Evolutionary conservation across 1,140 invertebrate genomes (phyloP).

Genomic region (Bombyx mandarina): DNA sequence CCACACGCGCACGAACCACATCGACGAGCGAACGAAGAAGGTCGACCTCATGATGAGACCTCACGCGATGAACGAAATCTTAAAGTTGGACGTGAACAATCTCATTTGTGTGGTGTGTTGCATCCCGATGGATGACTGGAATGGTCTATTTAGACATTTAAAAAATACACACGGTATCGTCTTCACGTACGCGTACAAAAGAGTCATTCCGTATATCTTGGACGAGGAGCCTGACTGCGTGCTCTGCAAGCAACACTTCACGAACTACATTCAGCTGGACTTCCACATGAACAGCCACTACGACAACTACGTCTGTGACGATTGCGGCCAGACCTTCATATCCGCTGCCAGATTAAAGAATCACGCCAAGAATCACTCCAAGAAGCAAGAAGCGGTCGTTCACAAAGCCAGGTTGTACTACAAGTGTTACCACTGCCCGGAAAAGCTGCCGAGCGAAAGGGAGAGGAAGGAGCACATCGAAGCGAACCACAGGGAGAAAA

Average conservation of each 20-base stretch:
- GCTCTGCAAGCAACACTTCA: conserved; percentile 29
- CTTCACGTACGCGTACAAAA: conserved; percentile 35
- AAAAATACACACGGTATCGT: conserved; percentile 25
- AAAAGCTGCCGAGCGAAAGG: conserved; percentile 24
- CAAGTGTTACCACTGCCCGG: conserved; percentile 36
- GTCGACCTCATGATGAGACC: conserved; percentile 38
- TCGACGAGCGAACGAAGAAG: conserved; percentile 17
- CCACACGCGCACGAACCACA: conserved; percentile 31
- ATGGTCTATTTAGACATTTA: conserved; percentile 42
- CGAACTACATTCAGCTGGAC: conserved; percentile 37
- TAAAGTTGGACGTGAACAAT: conserved; percentile 42
- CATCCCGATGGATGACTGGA: conserved; percentile 29
- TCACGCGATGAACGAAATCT: conserved; percentile 32
- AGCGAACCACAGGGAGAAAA: conserved; percentile 30
- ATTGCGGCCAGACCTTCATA: conserved; percentile 46
- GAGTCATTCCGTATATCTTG: conserved; percentile 39
- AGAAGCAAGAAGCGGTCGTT: conserved; percentile 29
- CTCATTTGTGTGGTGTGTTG: conserved; percentile 35
- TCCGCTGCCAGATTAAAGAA: conserved; percentile 30
- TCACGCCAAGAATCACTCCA: conserved; percentile 34
- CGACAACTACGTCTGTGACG: conserved; percentile 43
- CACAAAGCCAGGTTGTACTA: conserved; percentile 24
- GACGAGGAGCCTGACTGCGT: conserved; percentile 26
- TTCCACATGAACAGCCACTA: conserved; percentile 54
- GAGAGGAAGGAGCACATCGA: conserved; percentile 31